These are phyloP conservation scores for Upupa epops DNA, from an alignment of 2,113 vertebrate genomes.

Conservation along the genomic window DNA sequence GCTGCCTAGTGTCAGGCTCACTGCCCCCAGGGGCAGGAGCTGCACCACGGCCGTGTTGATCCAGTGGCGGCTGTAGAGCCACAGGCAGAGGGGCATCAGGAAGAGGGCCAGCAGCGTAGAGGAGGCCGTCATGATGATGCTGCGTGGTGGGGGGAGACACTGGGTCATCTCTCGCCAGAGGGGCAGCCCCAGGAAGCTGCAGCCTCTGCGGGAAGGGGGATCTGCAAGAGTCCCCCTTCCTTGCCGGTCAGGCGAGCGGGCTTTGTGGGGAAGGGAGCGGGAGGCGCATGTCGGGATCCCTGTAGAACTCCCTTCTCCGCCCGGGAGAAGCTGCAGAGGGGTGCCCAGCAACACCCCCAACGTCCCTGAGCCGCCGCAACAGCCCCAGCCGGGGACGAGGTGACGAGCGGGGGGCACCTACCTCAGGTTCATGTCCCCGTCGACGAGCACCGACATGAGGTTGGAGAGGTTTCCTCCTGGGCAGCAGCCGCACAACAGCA, in stretches of 20 bases:
- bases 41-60: slow-evolving; percentile 92
- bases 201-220: neutral
- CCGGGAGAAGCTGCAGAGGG: neutral
- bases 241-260: neutral
- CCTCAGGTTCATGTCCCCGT: slow-evolving; percentile 99
- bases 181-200: neutral
- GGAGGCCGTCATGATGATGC: slow-evolving; percentile 97
- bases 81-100: slow-evolving; percentile 94
- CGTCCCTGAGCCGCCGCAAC: neutral
- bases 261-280: neutral
- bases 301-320: neutral
- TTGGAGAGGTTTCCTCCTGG: slow-evolving; percentile 96
- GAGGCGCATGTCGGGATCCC: neutral
- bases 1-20: slow-evolving; percentile 92
- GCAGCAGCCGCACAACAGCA: slow-evolving; percentile 95
- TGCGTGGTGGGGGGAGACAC: slow-evolving; percentile 43
- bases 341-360: neutral
- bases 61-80: slow-evolving; percentile 96
- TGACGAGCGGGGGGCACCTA: slow-evolving; percentile 45
- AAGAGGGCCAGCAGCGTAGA: slow-evolving; percentile 92
- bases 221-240: neutral
- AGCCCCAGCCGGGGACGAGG: neutral
- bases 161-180: neutral
- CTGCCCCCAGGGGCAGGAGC: slow-evolving; percentile 90
- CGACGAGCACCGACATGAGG: slow-evolving; percentile 91